These are phyloP conservation scores for Fragum fragum DNA, from an alignment of 2,888 invertebrate genomes.

Conservation along the genomic window DNA sequence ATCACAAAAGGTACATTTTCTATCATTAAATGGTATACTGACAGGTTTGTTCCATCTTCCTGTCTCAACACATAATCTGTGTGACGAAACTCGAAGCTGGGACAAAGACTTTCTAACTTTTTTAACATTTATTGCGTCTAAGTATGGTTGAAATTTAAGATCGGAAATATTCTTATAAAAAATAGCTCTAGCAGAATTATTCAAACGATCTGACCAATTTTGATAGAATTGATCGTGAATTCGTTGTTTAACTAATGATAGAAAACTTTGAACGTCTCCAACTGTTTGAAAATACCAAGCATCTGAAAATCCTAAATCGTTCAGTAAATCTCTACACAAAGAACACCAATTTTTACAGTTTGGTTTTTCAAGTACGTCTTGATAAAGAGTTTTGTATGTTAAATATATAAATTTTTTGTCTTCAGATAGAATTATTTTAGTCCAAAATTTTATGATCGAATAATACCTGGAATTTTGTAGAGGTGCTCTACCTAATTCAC, in stretches of 20 bases:
- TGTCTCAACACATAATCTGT: no score
- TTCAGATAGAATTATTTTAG: slow-evolving; percentile 4
- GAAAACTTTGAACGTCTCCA: background rate
- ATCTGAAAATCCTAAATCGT: slow-evolving; percentile 18
- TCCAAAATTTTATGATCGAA: slow-evolving; percentile 27
- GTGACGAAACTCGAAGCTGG: no score
- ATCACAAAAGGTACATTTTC: no score
- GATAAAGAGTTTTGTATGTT: background rate
- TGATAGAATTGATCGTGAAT: no score
- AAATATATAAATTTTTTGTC: slow-evolving; percentile 17
- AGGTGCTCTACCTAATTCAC: slow-evolving; percentile 25
- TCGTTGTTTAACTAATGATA: background rate
- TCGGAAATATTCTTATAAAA: no score
- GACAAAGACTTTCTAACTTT: no score
- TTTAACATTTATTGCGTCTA: no score
- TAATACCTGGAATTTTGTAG: slow-evolving; percentile 1
- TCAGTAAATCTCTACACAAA: background rate
- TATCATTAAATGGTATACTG: no score
- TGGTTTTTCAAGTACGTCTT: background rate
- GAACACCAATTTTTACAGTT: slow-evolving; percentile 20
- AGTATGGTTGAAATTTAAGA: no score
- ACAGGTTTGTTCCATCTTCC: no score
- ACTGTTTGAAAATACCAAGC: background rate
- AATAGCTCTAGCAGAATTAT: no score
- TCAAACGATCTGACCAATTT: no score